Conservation (phyloP, 2,888 invertebrate species). For the Tipula confusa region DNA sequence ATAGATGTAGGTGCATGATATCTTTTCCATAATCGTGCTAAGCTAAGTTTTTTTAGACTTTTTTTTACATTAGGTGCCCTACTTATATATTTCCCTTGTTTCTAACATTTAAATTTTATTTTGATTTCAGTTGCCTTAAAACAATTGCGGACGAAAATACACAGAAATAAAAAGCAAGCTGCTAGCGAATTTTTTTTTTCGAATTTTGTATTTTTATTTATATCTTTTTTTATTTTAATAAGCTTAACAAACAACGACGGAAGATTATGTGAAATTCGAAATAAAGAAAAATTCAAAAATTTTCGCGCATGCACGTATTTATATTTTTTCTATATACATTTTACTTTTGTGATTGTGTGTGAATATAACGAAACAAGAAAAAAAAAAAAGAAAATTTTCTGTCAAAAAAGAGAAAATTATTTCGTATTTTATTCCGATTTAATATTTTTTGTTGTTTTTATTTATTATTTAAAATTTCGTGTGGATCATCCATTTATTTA, state of each 20-base stretch:
- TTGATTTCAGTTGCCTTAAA: neutral
- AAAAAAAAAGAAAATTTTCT: neutral
- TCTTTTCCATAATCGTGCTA: neutral
- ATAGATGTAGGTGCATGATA: neutral
- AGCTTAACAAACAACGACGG: neutral
- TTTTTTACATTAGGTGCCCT: neutral
- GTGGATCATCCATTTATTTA: neutral
- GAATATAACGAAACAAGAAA: neutral
- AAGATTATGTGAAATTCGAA: neutral
- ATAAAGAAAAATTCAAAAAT: neutral
- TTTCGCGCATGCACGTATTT: neutral
- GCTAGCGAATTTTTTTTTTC: neutral
- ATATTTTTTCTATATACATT: neutral
- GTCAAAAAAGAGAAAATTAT: neutral
- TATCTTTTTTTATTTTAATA: neutral
- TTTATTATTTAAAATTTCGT: neutral
- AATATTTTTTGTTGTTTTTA: neutral
- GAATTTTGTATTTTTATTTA: neutral
- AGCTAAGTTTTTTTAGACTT: neutral
- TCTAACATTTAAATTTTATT: neutral
- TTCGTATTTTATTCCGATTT: neutral
- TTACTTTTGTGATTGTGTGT: neutral
- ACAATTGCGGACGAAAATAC: neutral
- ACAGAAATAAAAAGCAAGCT: neutral
- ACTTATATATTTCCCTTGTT: neutral